Evolutionary conservation across 2,888 invertebrate species (phyloP), one percentile per base, ranked within the genome.

Genomic region (Nesidiocoris tenuis): DNA sequence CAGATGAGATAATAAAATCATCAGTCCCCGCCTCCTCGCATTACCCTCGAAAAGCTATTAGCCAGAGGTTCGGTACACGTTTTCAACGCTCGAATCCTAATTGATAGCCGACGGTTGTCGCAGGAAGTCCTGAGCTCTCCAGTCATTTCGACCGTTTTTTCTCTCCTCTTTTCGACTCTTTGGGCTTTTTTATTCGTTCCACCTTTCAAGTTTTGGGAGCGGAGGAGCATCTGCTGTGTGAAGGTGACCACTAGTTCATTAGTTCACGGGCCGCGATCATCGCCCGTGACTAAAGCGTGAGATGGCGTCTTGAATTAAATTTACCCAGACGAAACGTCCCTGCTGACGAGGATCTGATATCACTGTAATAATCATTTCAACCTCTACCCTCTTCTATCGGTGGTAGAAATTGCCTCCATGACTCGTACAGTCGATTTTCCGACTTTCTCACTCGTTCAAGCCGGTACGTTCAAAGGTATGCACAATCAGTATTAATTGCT

Each of bases 1-100:
- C 71, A 71, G 71, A 71, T 71, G 71, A 71, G 71, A 71, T 71
- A 71, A 71, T 71, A 71, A 71, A 71, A 71, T 61, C 71, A 71
- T 71, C 71, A 71, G 61, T 21, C 61, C 71, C 61, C 68, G 56
- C 68, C 57, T 57, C 22, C 68, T 21, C 65, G 24, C 65, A 25
- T 16, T 23, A 16, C n/a, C 71, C 23, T 25, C 24, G 61, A 71
- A 71, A 71, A 71, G 61, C 71, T 71, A 71, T 71, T 71, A 71
- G 71, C 19, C 57, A 68, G 39, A 25, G 61, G 68, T 21, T 71
- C 24, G 71, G 71, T 71, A 71, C 71, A 71, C 61, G 71, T 71
- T 71, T 71, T 71, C 71, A 25, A 61, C 61, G 71, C 71, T 71
- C 61, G 71, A 61, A 71, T 71, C 71, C 71, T 71, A 71, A 71